Conservation (phyloP, 2,888 invertebrate genomes). For the Merodon equestris region DNA sequence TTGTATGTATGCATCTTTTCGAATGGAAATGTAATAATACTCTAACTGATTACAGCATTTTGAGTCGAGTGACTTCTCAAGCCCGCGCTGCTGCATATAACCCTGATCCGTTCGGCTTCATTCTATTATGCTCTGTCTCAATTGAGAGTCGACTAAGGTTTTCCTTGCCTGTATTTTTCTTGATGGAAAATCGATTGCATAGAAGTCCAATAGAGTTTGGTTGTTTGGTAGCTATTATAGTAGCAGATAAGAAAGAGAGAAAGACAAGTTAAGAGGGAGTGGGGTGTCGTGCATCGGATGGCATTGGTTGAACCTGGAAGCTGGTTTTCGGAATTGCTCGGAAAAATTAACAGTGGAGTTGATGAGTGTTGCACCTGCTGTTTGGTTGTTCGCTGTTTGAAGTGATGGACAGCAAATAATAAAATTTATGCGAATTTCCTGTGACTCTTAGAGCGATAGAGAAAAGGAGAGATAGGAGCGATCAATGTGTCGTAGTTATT, state of each 20-base stretch:
- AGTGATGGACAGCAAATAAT: conserved; percentile 44
- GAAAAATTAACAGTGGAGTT: conserved; percentile 26
- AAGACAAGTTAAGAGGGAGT: too few species aligned
- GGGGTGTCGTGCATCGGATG: too few species aligned
- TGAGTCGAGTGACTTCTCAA: conserved; percentile 29
- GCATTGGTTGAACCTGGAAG: conserved; percentile 8
- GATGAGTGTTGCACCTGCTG: conserved; percentile 39
- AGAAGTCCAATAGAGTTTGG: conserved; percentile 27
- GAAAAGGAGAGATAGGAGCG: too few species aligned
- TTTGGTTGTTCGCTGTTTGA: not conserved
- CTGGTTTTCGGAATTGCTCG: conserved; percentile 23
- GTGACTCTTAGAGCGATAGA: conserved; percentile 33
- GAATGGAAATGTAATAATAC: conserved; percentile 51
- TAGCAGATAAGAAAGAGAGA: too few species aligned
- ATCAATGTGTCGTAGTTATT: too few species aligned
- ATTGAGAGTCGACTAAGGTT: conserved; percentile 27
- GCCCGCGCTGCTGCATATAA: not conserved
- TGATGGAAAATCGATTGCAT: conserved; percentile 48
- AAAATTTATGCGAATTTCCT: conserved; percentile 43
- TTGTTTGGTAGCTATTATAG: not conserved
- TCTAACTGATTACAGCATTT: conserved; percentile 59
- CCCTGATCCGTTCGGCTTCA: too few species aligned
- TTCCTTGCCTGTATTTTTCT: conserved; percentile 18
- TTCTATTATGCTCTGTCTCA: not conserved
- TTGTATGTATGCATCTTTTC: conserved; percentile 3